These are phyloP conservation scores for Germaria angustata DNA, from an alignment of 2,888 invertebrate genomes.

Conservation along the genomic window DNA sequence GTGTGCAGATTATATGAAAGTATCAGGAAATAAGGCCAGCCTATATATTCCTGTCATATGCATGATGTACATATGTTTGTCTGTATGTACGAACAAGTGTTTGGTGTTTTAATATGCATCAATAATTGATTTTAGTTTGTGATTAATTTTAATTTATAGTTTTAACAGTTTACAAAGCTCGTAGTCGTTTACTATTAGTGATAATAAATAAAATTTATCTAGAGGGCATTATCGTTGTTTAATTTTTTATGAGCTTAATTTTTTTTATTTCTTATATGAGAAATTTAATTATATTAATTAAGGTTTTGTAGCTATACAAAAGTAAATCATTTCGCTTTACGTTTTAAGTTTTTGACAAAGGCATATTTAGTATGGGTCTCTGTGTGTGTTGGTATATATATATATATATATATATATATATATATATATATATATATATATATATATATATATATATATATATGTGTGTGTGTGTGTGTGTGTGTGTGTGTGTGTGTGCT, in stretches of 20 bases:
- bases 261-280: background rate
- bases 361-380: too few species aligned
- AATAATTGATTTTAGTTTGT: constrained; percentile 1
- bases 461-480: background rate
- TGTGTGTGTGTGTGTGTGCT: background rate
- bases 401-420: too few species aligned
- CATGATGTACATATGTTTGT: too few species aligned
- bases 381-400: too few species aligned
- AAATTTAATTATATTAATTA: background rate
- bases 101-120: background rate
- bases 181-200: background rate
- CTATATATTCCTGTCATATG: too few species aligned
- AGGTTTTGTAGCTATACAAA: background rate
- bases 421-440: too few species aligned
- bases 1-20: background rate
- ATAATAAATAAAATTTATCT: background rate
- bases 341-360: background rate
- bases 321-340: background rate
- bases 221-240: background rate
- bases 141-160: constrained; percentile 25
- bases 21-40: too few species aligned
- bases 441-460: too few species aligned
- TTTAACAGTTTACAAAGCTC: background rate
- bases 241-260: background rate
- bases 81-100: background rate